Percentiles rank a stretch among this genome's conserved stretches.
Conservation (phyloP, 2,797 vertebrate genomes). For the Falco peregrinus region DNA sequence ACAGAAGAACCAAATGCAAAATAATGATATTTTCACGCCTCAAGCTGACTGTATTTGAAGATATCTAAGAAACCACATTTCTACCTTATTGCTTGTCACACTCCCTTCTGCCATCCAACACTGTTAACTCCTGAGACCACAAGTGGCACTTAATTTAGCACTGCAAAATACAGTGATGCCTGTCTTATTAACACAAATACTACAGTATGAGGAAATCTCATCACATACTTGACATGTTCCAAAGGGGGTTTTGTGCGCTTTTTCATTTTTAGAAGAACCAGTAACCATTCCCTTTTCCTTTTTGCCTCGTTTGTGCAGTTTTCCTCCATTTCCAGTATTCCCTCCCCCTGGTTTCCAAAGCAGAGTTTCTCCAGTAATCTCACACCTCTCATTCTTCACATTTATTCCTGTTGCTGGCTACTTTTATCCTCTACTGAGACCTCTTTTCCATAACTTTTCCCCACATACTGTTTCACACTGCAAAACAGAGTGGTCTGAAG, state of each 20-base stretch:
- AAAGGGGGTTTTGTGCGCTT: accelerated
- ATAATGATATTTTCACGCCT: neutral
- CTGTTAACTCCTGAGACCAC: neutral
- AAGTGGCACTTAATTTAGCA: neutral
- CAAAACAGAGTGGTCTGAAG: neutral
- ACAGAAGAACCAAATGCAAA: neutral
- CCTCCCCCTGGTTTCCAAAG: neutral
- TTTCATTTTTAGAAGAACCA: neutral
- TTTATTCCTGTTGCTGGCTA: neutral
- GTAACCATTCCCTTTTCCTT: neutral
- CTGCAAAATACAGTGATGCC: neutral
- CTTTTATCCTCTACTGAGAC: neutral
- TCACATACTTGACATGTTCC: neutral
- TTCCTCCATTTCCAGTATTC: neutral
- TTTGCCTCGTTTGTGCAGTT: neutral
- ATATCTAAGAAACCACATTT: neutral
- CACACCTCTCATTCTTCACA: neutral
- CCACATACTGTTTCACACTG: neutral
- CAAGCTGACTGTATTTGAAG: neutral
- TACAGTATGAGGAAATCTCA: neutral
- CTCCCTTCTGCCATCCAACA: neutral
- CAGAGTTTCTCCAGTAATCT: neutral
- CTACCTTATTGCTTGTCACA: neutral
- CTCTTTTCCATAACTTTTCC: neutral
- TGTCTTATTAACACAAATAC: neutral